phyloP scores from a whole-genome alignment of 2,888 invertebrate genomes.

The Netelia melanura region DNA sequence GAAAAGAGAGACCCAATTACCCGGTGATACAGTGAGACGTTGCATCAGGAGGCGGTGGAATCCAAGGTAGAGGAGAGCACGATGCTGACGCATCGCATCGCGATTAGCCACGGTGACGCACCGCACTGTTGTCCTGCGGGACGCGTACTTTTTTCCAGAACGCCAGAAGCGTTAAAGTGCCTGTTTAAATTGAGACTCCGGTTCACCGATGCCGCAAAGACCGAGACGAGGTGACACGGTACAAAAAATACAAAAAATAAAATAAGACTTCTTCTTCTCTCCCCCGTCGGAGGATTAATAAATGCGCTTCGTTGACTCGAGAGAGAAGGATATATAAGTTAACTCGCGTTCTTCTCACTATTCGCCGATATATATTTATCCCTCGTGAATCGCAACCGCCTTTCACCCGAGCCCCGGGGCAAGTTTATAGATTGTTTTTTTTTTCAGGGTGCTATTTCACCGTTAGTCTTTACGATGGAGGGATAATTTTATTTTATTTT shows the following conservation, averaged over 20 bases:
- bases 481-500: constrained; percentile 45
- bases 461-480: constrained; percentile 19
- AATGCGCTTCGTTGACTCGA: constrained; percentile 62
- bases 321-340: constrained; percentile 34
- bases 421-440: not conserved
- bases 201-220: constrained; percentile 20
- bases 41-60: constrained; percentile 36
- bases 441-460: constrained; percentile 22
- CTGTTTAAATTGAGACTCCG: constrained; percentile 60
- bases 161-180: constrained; percentile 67
- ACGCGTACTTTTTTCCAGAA: constrained; percentile 38
- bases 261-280: constrained; percentile 3
- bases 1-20: constrained; percentile 62
- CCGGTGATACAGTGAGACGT: constrained; percentile 54
- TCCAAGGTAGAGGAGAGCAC: constrained; percentile 1
- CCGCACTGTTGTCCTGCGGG: constrained; percentile 9
- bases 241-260: constrained; percentile 15
- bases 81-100: constrained; percentile 49
- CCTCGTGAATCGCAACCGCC: constrained; percentile 46
- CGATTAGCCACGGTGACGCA: constrained; percentile 65
- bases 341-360: constrained; percentile 27
- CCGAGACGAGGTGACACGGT: constrained; percentile 25
- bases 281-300: constrained; percentile 34
- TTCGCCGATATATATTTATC: constrained; percentile 33
- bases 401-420: constrained; percentile 29